These are phyloP conservation scores for Acrossocheilus wenchowensis DNA, from an alignment of 2,797 vertebrate species.

Conservation along the genomic window DNA sequence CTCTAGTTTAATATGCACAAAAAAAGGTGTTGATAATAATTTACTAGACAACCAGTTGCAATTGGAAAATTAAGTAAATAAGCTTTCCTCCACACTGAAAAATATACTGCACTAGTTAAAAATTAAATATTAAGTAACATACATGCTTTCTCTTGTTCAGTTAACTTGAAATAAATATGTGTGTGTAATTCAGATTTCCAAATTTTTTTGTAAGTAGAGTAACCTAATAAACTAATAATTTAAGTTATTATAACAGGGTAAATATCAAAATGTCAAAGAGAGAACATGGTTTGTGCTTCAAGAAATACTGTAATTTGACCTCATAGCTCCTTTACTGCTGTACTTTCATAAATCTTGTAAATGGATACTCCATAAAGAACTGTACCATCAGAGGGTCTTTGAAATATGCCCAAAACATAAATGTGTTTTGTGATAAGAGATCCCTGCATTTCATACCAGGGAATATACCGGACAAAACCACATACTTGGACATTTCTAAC, in stretches of 20 bases:
- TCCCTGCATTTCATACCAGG: conserved; percentile 62
- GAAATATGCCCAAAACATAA: not conserved
- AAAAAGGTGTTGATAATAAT: not conserved
- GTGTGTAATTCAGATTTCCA: not conserved
- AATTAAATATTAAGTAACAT: not conserved
- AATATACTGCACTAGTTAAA: not conserved
- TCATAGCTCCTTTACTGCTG: conserved; percentile 41
- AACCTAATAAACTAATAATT: not conserved
- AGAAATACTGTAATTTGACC: not conserved
- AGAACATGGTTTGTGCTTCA: not conserved
- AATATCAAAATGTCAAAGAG: not conserved
- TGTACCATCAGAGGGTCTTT: conserved; percentile 62
- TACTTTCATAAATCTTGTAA: conserved; percentile 11
- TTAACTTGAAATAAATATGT: not conserved
- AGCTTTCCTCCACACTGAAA: not conserved
- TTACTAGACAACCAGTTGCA: not conserved
- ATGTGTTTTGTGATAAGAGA: conserved; percentile 59
- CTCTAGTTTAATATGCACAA: not conserved
- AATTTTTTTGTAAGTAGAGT: not conserved
- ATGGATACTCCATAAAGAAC: conserved; percentile 65
- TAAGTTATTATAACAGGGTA: not conserved
- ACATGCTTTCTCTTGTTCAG: not conserved
- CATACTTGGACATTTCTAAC: conserved; percentile 62
- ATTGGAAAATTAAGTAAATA: not conserved
- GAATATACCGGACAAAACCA: conserved; percentile 67